Base-by-base conservation (phyloP, 2,113 vertebrate species). In the Lophius piscatorius region DNA sequence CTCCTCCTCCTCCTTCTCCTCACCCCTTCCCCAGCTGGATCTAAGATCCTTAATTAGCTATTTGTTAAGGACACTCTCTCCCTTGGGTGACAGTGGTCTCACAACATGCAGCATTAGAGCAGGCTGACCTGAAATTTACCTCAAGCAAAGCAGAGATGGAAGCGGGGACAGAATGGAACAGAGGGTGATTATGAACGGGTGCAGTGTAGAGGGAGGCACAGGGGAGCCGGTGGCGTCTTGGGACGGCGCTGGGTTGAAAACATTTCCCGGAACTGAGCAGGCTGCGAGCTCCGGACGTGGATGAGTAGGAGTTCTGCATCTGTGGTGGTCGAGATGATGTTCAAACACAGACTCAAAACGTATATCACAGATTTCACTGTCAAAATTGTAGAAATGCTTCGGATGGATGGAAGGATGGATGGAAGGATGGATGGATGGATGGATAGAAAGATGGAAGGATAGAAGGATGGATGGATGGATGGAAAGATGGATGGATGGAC, bases 61-160 rank as follows among this genome's bases (percentile, higher is more conserved):
- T 83, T 82, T 82, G 70, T 74, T 77, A 81, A 81, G 76, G 79
- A 80, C 83, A 74, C 50, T 38, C 33, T 35, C 28, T 80, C 72
- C 81, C 75, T 31, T 17, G 47, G 74, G 79, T 55, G n/a, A 57
- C 51, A 23, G 49, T 13, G 20, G 66, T 65, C 76, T 77, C 79
- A 77, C 50, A 77, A 86, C 71, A 60, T 69, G 47, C 59, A 61
- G 59, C 70, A 47, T 58, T 61, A 86, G 67, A 71, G 31, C 23
- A 3, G 16, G 51, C 51, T 84, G 81, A 84, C 81, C 83, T 72
- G 63, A 55, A 65, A 71, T 69, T 75, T 76, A 86, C 69, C 70
- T 46, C 13, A 4, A 79, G 63, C 34, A 24, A 38, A 65, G 49
- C 51, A 22, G 66, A 39, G 60, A 74, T 60, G 20, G 42, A 66